Evolutionary conservation across 2,888 invertebrate species (phyloP).

Genomic region (Hyposoter didymator): DNA sequence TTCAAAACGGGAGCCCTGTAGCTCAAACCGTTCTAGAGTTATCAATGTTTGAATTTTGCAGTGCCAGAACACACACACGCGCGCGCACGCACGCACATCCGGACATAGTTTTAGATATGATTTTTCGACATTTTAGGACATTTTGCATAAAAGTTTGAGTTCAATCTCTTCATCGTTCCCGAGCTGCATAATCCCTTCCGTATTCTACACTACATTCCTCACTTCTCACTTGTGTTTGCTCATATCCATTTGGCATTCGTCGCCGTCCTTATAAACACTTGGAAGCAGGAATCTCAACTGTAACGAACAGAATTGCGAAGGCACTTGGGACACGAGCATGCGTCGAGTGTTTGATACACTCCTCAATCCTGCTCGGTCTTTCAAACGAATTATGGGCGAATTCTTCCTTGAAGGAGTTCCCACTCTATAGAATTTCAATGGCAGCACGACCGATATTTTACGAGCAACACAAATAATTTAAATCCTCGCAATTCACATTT

Average conservation of each 20-base stretch:
- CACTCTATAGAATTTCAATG: not conserved
- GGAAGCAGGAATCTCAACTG: slow-evolving; percentile 25
- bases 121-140: too few relatives aligned
- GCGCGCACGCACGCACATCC: too few relatives aligned
- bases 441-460: not conserved
- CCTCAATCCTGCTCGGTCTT: slow-evolving; percentile 22
- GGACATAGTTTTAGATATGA: too few relatives aligned
- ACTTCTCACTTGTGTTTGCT: slow-evolving; percentile 21
- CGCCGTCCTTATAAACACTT: slow-evolving; percentile 13
- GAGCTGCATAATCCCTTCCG: not conserved
- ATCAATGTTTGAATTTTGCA: too few relatives aligned
- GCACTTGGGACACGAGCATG: slow-evolving; percentile 40
- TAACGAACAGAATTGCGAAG: slow-evolving; percentile 57
- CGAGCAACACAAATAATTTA: not conserved
- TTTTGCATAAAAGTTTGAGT: slow-evolving; percentile 25
- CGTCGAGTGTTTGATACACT: slow-evolving; percentile 17
- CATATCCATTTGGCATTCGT: slow-evolving; percentile 37
- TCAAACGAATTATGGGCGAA: slow-evolving; percentile 4
- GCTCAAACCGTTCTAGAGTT: too few relatives aligned
- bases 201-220: not conserved
- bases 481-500: not conserved
- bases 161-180: slow-evolving; percentile 10
- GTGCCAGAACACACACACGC: too few relatives aligned
- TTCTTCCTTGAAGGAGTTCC: not conserved
- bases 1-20: too few relatives aligned